Percentiles rank a stretch among this genome's conserved stretches.
phyloP scores from a whole-genome alignment of 92 coral and sea anemone species.

The Epizoanthus stellaris region DNA sequence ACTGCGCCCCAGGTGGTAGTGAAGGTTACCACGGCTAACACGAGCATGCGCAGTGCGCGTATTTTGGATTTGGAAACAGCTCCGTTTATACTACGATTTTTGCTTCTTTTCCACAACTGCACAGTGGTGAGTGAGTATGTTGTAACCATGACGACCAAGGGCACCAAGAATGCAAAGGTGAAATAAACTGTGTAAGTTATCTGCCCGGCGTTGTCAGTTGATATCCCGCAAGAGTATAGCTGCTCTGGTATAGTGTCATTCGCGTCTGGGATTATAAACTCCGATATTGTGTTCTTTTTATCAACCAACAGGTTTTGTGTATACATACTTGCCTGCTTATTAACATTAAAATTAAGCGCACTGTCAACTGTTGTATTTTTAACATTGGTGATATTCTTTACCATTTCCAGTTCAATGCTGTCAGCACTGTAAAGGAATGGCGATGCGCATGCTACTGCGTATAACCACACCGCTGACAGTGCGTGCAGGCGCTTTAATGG shows the following conservation, averaged over 20 bases:
- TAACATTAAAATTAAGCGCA: too few species aligned
- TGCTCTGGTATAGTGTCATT: not conserved
- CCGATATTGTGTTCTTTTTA: not conserved
- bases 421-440: constrained; percentile 33
- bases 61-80: constrained; percentile 21
- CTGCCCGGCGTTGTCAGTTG: constrained; percentile 2
- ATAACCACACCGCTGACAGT: constrained; percentile 6
- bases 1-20: constrained; percentile 25
- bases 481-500: constrained; percentile 9
- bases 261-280: not conserved
- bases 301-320: not conserved
- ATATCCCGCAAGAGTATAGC: constrained; percentile 23
- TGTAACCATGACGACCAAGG: constrained; percentile 26
- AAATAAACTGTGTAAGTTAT: constrained; percentile 13
- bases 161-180: constrained; percentile 17
- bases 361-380: not conserved
- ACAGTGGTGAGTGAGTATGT: constrained; percentile 15
- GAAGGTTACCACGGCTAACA: constrained; percentile 16
- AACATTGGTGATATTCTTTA: not conserved
- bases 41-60: constrained; percentile 26
- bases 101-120: constrained; percentile 34
- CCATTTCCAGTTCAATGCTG: constrained; percentile 2
- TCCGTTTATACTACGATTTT: not conserved
- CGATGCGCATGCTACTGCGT: constrained; percentile 8
- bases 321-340: not conserved